Conservation (phyloP, 2,113 vertebrate genomes). For the Ochotona princeps region DNA sequence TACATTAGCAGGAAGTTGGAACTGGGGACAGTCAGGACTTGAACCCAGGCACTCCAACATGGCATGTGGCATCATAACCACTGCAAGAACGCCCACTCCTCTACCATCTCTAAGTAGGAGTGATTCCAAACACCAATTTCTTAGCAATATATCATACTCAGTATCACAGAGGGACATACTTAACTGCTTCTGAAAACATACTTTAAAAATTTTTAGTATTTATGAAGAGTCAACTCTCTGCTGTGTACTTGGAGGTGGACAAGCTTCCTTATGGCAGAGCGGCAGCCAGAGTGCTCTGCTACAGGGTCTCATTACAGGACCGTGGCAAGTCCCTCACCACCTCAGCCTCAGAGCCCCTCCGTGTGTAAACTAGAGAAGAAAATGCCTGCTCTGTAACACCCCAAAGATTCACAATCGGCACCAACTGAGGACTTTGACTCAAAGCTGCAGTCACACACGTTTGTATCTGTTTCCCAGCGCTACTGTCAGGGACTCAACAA, state of each 20-base stretch:
- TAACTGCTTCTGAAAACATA: neutral
- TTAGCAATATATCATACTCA: neutral
- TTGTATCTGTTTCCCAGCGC: neutral
- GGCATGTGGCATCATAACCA: too few relatives aligned
- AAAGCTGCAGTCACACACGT: neutral
- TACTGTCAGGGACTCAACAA: too few relatives aligned
- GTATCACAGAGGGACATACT: neutral
- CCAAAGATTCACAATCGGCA: neutral
- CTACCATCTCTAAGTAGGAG: neutral
- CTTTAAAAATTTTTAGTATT: neutral
- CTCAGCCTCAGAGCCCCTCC: neutral
- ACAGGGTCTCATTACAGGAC: neutral
- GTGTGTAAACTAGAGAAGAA: neutral
- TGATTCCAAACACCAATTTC: neutral
- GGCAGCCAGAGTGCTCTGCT: neutral
- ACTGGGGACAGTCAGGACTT: too few relatives aligned
- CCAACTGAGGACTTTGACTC: neutral
- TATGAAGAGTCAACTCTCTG: neutral
- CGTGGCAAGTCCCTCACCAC: too few relatives aligned
- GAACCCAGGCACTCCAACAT: too few relatives aligned
- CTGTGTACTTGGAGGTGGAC: too few relatives aligned
- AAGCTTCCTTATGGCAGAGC: neutral
- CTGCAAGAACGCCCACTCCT: too few relatives aligned
- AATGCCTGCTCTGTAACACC: fast-evolving
- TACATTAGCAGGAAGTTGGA: too few relatives aligned